A percentile compares a stretch with the other conserved stretches of the same genome.
Evolutionary conservation across 1,140 invertebrate species (phyloP).

Genomic region (Acromyrmex echinatior): DNA sequence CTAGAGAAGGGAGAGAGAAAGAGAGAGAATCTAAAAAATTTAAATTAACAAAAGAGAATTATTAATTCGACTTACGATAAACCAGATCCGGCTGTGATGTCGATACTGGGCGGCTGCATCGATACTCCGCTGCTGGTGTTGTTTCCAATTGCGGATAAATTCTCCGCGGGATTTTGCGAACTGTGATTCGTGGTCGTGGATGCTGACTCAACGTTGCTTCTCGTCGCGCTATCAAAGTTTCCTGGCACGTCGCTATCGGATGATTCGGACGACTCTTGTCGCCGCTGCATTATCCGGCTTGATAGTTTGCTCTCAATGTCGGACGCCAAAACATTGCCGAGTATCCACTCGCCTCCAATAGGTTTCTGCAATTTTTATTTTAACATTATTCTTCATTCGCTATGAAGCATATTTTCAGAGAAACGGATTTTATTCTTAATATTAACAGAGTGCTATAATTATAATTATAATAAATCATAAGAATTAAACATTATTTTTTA

Average conservation of each 20-base stretch:
- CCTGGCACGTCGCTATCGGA: constrained; percentile 74
- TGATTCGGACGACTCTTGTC: constrained; percentile 75
- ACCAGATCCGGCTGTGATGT: constrained; percentile 69
- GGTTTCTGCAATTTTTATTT: constrained; percentile 86
- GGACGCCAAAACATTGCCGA: constrained; percentile 83
- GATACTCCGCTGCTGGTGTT: constrained; percentile 77
- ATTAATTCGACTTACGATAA: constrained; percentile 73
- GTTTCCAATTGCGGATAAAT: constrained; percentile 43
- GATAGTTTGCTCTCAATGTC: constrained; percentile 78
- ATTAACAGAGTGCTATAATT: neutral
- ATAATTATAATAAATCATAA: neutral
- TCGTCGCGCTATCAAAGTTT: constrained; percentile 47
- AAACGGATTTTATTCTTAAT: neutral
- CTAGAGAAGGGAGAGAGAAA: neutral
- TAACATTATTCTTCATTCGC: neutral
- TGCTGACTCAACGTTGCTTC: constrained; percentile 42
- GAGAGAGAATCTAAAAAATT: neutral
- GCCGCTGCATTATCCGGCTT: constrained; percentile 63
- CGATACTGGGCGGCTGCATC: constrained; percentile 71
- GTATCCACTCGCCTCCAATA: constrained; percentile 87
- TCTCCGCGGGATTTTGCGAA: constrained; percentile 48
- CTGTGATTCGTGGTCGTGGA: constrained; percentile 5
- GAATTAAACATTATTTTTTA: neutral
- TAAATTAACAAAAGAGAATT: neutral
- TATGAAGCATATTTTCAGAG: neutral